Evolutionary conservation across 2,113 vertebrate species (phyloP), one percentile per base, ranked within the genome.

Genomic region (Perca schrenkii): DNA sequence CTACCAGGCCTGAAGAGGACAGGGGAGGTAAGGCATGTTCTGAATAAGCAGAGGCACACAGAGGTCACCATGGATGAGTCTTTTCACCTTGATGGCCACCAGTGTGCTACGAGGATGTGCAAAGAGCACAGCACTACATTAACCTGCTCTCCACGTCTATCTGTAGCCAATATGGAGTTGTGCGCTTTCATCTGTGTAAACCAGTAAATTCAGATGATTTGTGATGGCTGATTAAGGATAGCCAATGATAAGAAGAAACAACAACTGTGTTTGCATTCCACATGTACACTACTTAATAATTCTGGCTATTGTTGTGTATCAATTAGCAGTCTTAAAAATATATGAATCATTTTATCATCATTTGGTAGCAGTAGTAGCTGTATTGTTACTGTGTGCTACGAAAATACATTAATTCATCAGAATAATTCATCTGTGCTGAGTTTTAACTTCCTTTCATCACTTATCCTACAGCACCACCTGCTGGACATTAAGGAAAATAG

Each of bases 381-480:
- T 73, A 52, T 25, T 60, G 0, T 61, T 50, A n/a, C 34, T 31
- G 6, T 15, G 47, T 16, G 34, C n/a, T 66, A 17, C 52, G 43
- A 52, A 61, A 57, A 43, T 11, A 43, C 11, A 10, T 43, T 43
- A 2, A 43, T 43, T 43, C 40, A 2, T 43, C 10, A 3, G 56
- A 54, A 21, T 13, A 7, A 25, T 36, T 52, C 7, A 15, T 58
- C 19, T 28, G 36, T 4, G 8, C 49, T 54, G 34, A 4, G 50
- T 2, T 34, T 17, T 1, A 3, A 11, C 2, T 5, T 68, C n/a
- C 56, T 61, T 14, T 77, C 68, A 89, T 89, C 36, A 2, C 57
- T 86, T 88, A 77, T 90, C 83, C 78, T 69, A 62, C 74, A 77
- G 77, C 85, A 53, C 91, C 91, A 84, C 84, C 94, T 93, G 70